Evolutionary conservation across 2,888 invertebrate genomes (phyloP).

Genomic region (Ecliptopera silaceata): DNA sequence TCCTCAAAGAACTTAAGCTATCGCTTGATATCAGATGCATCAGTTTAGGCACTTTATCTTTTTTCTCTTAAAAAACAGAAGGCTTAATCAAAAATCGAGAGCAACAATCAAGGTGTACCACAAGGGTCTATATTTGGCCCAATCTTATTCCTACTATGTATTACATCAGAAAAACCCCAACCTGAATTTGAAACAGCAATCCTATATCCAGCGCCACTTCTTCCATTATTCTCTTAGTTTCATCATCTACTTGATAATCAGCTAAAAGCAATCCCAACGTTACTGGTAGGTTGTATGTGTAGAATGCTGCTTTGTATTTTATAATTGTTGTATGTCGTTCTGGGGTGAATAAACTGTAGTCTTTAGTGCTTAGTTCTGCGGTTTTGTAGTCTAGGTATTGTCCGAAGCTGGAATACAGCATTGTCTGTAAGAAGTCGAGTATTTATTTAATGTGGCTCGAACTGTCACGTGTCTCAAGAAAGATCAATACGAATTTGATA

Average conservation of each 20-base stretch:
- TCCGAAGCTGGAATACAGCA: constrained; percentile 87
- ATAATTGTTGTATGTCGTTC: constrained; percentile 92
- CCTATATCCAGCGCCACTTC: constrained; percentile 93
- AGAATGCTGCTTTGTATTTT: constrained; percentile 94
- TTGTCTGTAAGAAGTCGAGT: constrained; percentile 49
- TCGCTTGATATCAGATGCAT: too few relatives aligned
- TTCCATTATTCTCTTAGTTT: constrained; percentile 88
- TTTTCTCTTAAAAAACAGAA: too few relatives aligned
- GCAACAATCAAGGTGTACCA: background rate
- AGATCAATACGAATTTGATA: too few relatives aligned
- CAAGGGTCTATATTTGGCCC: constrained; percentile 5
- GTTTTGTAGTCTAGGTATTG: constrained; percentile 90
- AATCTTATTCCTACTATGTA: background rate
- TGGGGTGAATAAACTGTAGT: constrained; percentile 85
- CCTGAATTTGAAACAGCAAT: constrained; percentile 95
- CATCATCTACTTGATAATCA: constrained; percentile 83
- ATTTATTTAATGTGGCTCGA: too few relatives aligned
- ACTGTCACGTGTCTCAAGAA: too few relatives aligned
- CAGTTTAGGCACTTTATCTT: background rate
- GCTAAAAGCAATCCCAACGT: constrained; percentile 92
- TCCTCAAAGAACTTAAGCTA: too few relatives aligned
- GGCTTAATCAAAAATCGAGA: background rate
- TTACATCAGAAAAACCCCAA: constrained; percentile 52
- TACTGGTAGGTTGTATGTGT: constrained; percentile 94
- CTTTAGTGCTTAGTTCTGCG: constrained; percentile 55